Percentiles rank a stretch among this genome's conserved stretches.
Conservation (phyloP, 2,113 vertebrate genomes). For the Eupsittula cactorum region DNA sequence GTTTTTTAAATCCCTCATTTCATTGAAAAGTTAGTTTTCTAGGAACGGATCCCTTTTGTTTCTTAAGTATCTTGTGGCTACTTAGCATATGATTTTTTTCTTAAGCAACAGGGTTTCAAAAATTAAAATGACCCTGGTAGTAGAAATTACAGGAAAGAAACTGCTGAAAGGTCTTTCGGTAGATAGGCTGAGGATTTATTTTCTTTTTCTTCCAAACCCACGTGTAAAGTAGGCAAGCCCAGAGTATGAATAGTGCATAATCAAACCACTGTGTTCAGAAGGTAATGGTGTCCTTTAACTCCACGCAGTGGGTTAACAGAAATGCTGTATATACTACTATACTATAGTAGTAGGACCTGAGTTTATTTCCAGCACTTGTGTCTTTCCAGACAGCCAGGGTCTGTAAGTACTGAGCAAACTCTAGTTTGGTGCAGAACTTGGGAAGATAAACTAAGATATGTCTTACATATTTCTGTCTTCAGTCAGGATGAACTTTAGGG, state of each 20-base stretch:
- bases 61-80: neutral
- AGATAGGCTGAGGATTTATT: neutral
- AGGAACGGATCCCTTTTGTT: neutral
- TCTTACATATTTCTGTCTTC: slow-evolving; percentile 19
- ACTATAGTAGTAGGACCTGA: neutral
- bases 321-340: neutral
- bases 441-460: slow-evolving; percentile 36
- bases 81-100: neutral
- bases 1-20: neutral
- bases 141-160: neutral
- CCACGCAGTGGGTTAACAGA: neutral
- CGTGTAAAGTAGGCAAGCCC: neutral
- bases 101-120: neutral
- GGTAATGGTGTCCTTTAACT: neutral
- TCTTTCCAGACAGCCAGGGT: neutral
- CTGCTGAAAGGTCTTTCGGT: neutral
- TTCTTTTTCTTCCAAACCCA: neutral
- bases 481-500: slow-evolving; percentile 1
- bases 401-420: neutral
- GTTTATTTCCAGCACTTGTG: neutral
- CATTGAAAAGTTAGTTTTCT: slow-evolving; percentile 10
- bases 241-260: neutral
- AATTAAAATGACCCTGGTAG: neutral
- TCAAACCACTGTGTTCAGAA: neutral
- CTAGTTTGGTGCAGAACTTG: neutral